A percentile compares a stretch with the other conserved stretches of the same genome.
phyloP scores from a whole-genome alignment of 2,888 invertebrate genomes.

The Sicus ferrugineus region DNA sequence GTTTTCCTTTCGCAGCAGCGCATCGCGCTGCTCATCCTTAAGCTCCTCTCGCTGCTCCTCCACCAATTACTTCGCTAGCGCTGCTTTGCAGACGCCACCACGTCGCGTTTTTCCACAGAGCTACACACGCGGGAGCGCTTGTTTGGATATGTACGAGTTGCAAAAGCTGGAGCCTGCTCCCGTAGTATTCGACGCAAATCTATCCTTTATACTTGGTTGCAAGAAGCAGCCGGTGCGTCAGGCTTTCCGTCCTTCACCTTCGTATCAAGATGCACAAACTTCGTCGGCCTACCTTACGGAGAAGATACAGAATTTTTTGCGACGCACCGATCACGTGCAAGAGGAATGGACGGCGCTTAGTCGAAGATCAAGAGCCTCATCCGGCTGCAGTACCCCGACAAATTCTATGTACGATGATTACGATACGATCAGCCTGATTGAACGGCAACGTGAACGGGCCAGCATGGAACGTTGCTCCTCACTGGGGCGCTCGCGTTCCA shows the following conservation, averaged over 20 bases:
- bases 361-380: constrained; percentile 56
- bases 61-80: constrained; percentile 35
- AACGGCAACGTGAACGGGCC: constrained; percentile 60
- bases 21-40: constrained; percentile 50
- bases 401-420: constrained; percentile 54
- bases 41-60: constrained; percentile 51
- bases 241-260: constrained; percentile 75
- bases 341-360: constrained; percentile 84
- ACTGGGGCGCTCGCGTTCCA: constrained; percentile 74
- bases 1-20: constrained; percentile 50
- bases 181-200: constrained; percentile 82
- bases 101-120: constrained; percentile 76
- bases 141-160: constrained; percentile 69
- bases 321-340: constrained; percentile 86
- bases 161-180: constrained; percentile 76
- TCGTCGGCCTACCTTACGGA: constrained; percentile 78
- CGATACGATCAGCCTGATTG: constrained; percentile 63
- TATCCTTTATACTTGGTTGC: constrained; percentile 80
- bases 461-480: constrained; percentile 60
- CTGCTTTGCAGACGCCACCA: constrained; percentile 62
- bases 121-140: constrained; percentile 65
- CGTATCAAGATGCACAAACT: constrained; percentile 78
- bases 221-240: constrained; percentile 76
- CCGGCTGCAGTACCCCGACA: constrained; percentile 52
- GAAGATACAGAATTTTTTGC: constrained; percentile 82